Conservation (phyloP, 2,113 vertebrate species). For the Clarias magur region DNA sequence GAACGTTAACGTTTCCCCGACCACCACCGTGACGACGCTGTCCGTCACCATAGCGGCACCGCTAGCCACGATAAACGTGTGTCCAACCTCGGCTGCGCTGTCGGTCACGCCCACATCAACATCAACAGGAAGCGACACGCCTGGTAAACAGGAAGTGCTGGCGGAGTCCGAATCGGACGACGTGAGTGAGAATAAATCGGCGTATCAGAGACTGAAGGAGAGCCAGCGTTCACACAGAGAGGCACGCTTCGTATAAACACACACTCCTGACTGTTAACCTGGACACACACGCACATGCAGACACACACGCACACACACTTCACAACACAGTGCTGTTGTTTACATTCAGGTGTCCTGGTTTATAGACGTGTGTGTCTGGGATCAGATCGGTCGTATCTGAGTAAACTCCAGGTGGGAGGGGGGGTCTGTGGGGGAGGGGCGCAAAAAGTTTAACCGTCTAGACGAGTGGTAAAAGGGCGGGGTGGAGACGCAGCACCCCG, state of each 20-base stretch:
- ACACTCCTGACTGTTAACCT: background rate
- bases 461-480: no score
- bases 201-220: conserved; percentile 86
- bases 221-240: conserved; percentile 83
- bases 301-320: background rate
- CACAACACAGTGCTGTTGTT: background rate
- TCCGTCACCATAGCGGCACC: conserved; percentile 16
- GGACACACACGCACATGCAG: background rate
- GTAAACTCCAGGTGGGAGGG: no score
- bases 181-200: conserved; percentile 69
- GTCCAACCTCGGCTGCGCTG: conserved; percentile 48
- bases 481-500: no score
- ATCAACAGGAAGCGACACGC: conserved; percentile 2
- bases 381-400: no score
- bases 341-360: background rate
- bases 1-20: conserved; percentile 19
- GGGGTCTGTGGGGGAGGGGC: no score
- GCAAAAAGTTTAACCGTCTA: no score
- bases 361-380: no score
- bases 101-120: background rate
- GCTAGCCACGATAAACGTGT: conserved; percentile 55
- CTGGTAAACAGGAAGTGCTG: background rate
- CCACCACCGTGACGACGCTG: conserved; percentile 10
- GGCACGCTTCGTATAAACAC: conserved; percentile 86
- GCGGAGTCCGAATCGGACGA: background rate